Conservation (phyloP, 2,797 vertebrate genomes). For the Hafferia zeledoni region DNA sequence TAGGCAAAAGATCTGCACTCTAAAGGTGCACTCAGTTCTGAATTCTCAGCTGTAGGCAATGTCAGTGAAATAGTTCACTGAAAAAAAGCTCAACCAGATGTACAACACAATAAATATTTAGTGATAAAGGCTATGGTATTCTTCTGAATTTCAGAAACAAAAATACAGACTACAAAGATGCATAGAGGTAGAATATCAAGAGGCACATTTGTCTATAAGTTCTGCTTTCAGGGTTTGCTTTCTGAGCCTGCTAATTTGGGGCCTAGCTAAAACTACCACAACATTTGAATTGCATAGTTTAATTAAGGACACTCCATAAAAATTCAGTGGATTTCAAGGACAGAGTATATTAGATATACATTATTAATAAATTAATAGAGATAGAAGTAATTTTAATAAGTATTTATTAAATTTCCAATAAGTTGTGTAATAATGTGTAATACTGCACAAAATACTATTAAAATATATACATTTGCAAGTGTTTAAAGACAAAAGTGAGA, state of each 20-base stretch:
- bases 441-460: background rate
- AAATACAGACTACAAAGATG: background rate
- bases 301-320: background rate
- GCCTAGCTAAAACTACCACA: too few relatives aligned
- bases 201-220: background rate
- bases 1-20: background rate
- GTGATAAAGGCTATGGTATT: background rate
- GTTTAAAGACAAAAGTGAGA: background rate
- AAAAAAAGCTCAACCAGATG: background rate
- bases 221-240: background rate
- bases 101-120: background rate
- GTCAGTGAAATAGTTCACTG: background rate
- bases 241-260: too few relatives aligned
- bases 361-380: background rate
- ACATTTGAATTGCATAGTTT: background rate
- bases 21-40: background rate
- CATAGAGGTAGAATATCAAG: background rate
- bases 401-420: background rate
- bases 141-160: background rate
- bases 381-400: background rate
- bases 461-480: background rate
- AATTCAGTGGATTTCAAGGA: background rate
- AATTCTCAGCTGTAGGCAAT: background rate
- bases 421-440: background rate
- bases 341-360: background rate